These are phyloP conservation scores for Prosapia bicincta DNA, from an alignment of 2,888 invertebrate genomes.

Conservation along the genomic window DNA sequence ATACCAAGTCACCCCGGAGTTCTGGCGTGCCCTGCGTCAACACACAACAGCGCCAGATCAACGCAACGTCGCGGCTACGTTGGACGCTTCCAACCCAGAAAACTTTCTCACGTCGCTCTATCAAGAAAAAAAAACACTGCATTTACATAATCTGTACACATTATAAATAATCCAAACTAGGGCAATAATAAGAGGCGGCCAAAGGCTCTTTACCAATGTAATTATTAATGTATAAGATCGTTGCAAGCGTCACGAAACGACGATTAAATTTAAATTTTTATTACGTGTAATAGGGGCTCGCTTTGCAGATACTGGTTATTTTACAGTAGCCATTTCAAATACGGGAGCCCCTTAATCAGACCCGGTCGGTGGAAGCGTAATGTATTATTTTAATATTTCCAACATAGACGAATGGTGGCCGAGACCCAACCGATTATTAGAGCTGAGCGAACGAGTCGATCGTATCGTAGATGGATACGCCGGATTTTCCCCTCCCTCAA, in stretches of 20 bases:
- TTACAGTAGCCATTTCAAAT: conserved; percentile 31
- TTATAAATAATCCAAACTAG: neutral
- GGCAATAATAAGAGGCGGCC: neutral
- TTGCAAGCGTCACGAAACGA: conserved; percentile 22
- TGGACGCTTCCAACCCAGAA: no score
- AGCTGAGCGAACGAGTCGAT: conserved; percentile 2
- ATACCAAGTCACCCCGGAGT: no score
- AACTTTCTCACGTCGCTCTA: no score
- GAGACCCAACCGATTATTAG: conserved; percentile 19
- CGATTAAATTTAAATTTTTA: conserved; percentile 33
- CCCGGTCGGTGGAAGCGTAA: neutral
- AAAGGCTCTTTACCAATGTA: conserved; percentile 21
- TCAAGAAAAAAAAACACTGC: no score
- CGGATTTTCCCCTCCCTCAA: conserved; percentile 19
- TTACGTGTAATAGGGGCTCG: conserved; percentile 29
- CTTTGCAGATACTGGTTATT: conserved; percentile 25
- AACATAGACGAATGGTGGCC: conserved; percentile 15
- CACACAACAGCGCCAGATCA: no score
- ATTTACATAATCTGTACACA: neutral
- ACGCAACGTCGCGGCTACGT: no score
- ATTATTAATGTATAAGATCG: conserved; percentile 30
- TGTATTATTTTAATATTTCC: conserved; percentile 29
- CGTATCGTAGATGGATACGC: conserved; percentile 12
- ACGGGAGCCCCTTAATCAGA: conserved; percentile 27
- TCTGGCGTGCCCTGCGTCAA: no score